A percentile compares a stretch with the other conserved stretches of the same genome.
Evolutionary conservation across 2,888 invertebrate species (phyloP).

Genomic region (Glaucopsyche alexis): DNA sequence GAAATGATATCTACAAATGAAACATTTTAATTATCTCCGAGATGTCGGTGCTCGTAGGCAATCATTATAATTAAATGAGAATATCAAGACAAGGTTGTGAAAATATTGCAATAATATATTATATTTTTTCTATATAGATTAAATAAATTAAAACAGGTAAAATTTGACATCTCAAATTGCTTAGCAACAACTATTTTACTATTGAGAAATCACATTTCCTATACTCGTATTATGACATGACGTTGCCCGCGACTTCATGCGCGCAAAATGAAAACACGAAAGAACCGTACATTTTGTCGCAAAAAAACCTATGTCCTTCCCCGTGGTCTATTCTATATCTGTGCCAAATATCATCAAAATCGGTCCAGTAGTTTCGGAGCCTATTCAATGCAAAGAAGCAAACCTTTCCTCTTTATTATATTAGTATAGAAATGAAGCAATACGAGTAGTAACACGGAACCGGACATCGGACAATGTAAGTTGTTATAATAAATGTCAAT

Average conservation of each 20-base stretch:
- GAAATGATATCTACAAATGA: neutral
- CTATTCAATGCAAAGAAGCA: too few relatives aligned
- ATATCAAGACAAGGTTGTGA: slow-evolving; percentile 2
- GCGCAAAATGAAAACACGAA: too few relatives aligned
- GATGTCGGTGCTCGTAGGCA: slow-evolving; percentile 35
- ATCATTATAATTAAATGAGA: slow-evolving; percentile 18
- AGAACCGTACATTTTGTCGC: too few relatives aligned
- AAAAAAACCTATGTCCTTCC: too few relatives aligned
- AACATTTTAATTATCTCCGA: slow-evolving; percentile 42
- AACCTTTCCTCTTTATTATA: too few relatives aligned
- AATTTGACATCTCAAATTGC: neutral
- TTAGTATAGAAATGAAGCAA: neutral
- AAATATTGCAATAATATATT: neutral
- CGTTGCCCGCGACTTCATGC: too few relatives aligned
- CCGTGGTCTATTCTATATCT: too few relatives aligned
- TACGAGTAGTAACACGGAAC: slow-evolving; percentile 14
- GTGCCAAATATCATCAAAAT: too few relatives aligned
- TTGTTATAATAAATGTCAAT: neutral
- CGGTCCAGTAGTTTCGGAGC: too few relatives aligned
- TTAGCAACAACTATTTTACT: neutral
- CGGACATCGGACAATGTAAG: neutral
- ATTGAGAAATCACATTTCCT: neutral
- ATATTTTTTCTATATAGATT: neutral
- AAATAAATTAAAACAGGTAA: neutral
- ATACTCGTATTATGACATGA: too few relatives aligned